These are phyloP conservation scores for Pipistrellus pygmaeus DNA, from an alignment of 2,797 vertebrate genomes.

Conservation along the genomic window DNA sequence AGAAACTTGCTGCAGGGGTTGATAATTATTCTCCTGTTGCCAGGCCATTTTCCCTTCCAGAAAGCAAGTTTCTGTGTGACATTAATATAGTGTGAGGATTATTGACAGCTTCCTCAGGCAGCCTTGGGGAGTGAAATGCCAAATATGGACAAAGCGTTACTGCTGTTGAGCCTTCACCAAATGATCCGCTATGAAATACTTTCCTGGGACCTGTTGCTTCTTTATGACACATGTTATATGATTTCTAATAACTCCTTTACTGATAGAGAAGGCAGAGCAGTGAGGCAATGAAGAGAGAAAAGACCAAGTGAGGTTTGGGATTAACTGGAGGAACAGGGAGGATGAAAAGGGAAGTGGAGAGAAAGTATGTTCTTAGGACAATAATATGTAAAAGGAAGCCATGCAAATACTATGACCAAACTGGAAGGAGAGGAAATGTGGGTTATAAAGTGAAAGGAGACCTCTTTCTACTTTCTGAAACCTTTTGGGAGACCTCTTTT, in stretches of 20 bases:
- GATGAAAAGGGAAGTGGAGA: background rate
- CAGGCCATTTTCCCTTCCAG: background rate
- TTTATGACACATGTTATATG: background rate
- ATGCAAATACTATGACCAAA: background rate
- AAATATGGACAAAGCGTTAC: constrained; percentile 27
- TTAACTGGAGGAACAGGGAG: background rate
- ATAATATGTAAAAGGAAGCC: background rate
- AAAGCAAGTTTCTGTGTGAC: background rate
- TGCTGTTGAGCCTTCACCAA: background rate
- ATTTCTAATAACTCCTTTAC: background rate
- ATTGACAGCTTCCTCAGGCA: constrained; percentile 40
- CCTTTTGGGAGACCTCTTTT: background rate
- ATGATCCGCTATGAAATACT: constrained; percentile 12
- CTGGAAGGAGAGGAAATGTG: background rate
- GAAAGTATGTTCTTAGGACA: background rate
- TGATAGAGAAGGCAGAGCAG: background rate
- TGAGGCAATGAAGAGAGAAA: background rate
- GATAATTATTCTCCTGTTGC: background rate
- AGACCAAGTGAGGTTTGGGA: background rate
- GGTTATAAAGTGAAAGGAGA: background rate
- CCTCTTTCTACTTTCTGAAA: background rate
- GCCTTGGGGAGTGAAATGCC: constrained; percentile 1
- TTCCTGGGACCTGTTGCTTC: background rate
- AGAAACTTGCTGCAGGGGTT: background rate
- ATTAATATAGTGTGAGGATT: background rate